phyloP scores from a whole-genome alignment of 2,888 invertebrate species.

The Lycia hirtaria region DNA sequence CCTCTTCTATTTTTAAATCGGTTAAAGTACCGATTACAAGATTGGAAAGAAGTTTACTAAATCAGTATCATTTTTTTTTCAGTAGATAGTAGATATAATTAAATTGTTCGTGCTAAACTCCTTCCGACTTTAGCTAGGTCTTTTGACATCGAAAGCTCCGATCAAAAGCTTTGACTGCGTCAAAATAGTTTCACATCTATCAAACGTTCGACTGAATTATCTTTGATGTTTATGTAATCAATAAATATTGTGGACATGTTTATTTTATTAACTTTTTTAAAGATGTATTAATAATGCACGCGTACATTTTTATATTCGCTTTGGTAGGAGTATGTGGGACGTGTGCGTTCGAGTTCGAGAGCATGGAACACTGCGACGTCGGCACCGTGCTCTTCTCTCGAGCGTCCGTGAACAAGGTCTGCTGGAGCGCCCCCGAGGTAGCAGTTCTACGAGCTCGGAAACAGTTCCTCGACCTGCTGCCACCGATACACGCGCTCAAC shows the following conservation, averaged over 20 bases:
- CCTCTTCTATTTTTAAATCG: no score
- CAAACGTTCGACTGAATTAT: no score
- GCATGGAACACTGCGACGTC: conserved; percentile 53
- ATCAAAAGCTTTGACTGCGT: no score
- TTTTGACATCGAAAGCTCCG: not conserved
- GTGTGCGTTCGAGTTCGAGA: conserved; percentile 22
- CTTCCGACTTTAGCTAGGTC: not conserved
- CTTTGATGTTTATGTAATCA: conserved; percentile 45
- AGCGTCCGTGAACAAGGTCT: conserved; percentile 50
- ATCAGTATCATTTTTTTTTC: no score
- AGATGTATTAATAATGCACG: conserved; percentile 40
- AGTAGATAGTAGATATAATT: no score
- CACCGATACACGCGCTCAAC: conserved; percentile 52
- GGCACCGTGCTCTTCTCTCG: conserved; percentile 68
- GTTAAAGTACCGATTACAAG: no score
- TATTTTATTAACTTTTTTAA: conserved; percentile 49
- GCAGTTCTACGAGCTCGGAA: conserved; percentile 60
- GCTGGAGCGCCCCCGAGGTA: conserved; percentile 59
- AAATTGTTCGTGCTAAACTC: no score
- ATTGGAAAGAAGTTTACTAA: no score
- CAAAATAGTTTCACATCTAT: conserved; percentile 44
- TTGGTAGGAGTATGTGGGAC: conserved; percentile 39
- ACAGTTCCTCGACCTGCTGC: conserved; percentile 64
- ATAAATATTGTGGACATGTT: conserved; percentile 49
- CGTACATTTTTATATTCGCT: conserved; percentile 45